Evolutionary conservation across 2,888 invertebrate species (phyloP).

Genomic region (Scrobipalpa atriplicella): DNA sequence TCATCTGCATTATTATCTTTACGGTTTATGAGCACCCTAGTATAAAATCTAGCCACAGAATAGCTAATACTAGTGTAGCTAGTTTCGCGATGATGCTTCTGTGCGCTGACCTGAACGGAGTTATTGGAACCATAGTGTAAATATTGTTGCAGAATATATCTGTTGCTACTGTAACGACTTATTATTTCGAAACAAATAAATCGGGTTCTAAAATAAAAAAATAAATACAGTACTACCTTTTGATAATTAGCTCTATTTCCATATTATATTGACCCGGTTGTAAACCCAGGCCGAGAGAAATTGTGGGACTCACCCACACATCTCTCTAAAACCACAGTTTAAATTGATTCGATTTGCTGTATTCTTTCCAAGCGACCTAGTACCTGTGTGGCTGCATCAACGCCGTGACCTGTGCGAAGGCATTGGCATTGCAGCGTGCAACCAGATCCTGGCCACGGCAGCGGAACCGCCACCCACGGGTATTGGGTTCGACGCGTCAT

Average conservation of each 20-base stretch:
- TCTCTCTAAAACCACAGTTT: too few relatives aligned
- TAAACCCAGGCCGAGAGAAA: too few relatives aligned
- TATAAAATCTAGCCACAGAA: constrained; percentile 20
- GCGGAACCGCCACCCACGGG: constrained; percentile 63
- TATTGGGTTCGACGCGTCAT: constrained; percentile 61
- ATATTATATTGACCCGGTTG: too few relatives aligned
- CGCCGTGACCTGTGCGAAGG: constrained; percentile 48
- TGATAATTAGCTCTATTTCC: too few relatives aligned
- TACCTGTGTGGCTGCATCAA: constrained; percentile 49
- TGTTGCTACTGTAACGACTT: too few relatives aligned
- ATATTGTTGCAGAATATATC: too few relatives aligned
- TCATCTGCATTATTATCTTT: background rate
- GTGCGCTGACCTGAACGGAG: constrained; percentile 46
- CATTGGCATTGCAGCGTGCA: constrained; percentile 51
- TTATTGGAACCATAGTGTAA: too few relatives aligned
- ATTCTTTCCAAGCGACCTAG: background rate
- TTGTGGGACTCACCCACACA: too few relatives aligned
- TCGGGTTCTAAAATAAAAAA: too few relatives aligned
- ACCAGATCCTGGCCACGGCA: constrained; percentile 56
- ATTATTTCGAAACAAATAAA: too few relatives aligned
- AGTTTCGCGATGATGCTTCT: constrained; percentile 57
- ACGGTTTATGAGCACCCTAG: background rate
- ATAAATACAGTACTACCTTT: too few relatives aligned
- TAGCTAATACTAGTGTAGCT: background rate
- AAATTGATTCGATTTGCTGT: too few relatives aligned